Evolutionary conservation across 2,797 vertebrate genomes (phyloP), one percentile per base, ranked within the genome.

Genomic region (Sebastes umbrosus): DNA sequence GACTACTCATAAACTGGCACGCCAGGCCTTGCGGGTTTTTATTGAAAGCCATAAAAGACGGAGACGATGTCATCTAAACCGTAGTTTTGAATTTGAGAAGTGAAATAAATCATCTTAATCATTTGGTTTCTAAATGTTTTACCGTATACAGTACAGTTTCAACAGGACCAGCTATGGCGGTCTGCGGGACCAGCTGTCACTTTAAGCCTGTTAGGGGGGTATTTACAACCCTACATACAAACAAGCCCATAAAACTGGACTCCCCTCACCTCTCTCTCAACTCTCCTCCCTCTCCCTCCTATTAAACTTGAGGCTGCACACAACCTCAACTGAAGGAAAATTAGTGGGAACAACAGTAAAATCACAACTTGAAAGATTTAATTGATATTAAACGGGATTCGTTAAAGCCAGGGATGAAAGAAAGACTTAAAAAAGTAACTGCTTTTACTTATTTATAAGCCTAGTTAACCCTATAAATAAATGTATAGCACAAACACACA

Each of bases 201-300:
- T 86, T 88, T 71, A 57, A 89, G 78, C 75, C 86, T 62, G 81
- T 91, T 88, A 86, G 50, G 67, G 50, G 55, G 76, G 76, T 72
- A 90, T 94, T 94, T 92, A 92, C 88, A 85, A 83, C 84, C 69
- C 43, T 0, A 69, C 79, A 72, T 87, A 81, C 90, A 93, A 92
- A 93, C 83, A 90, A 86, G 86, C 81, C 80, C 27, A 80, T 93
- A 90, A 93, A 91, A 87, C 63, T 62, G 69, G 87, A 92, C 86
- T 86, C 82, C 73, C 64, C 80, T 90, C 79, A 84, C 74, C 83
- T 85, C 87, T 79, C 72, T 54, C 80, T 87, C 73, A 84, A 71
- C 84, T 36, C 77, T 52, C 75, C 50, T 59, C 69, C 68, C 75
- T 58, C 27, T 58, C 27, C 32, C 11, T 62, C 69, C 80, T 67